Evolutionary conservation across 2,888 invertebrate species (phyloP), one percentile per base, ranked within the genome.

Genomic region (Pimpla rufipes): DNA sequence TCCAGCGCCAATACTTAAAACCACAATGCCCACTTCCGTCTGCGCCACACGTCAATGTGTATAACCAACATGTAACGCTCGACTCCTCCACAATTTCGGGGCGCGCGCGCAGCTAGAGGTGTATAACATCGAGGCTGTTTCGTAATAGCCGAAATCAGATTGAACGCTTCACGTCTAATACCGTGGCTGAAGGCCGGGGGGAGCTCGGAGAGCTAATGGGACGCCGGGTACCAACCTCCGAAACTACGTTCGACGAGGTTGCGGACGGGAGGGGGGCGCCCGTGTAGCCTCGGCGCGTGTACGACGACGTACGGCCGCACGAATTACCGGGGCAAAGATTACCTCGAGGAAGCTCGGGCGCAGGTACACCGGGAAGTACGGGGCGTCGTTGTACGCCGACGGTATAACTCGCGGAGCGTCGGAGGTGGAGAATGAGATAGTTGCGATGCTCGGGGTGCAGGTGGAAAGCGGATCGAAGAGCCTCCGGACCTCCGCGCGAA

Each of bases 81-180:
- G 62, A 11, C 73, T 68, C 37, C 67, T 74, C 47, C 68, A 6
- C 47, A 35, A 74, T 75, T 78, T 81, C 52, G n/a, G n/a, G n/a
- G n/a, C n/a, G 59, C 11, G n/a, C 52, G 74, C 18, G 59, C 35
- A 18, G 52, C 35, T 21, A 23, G 42, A 21, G 52, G 40, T n/a
- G n/a, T 68, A 13, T 62, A 57, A 57, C 74, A 62, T 42, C 47
- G 70, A 40, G 45, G 62, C 64, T 80, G 74, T 78, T 80, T 74
- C 83, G 64, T 55, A 80, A 84, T 75, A 45, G 55, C 77, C 75
- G 74, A 78, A 84, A 80, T 78, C 74, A 78, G 83, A 84, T 80
- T 78, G 80, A 70, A 78, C 77, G 78, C 78, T 81, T 83, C 74
- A 71, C 80, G 78, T 74, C 70, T 75, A 84, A 78, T 81, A 75